Conservation (phyloP, 2,888 invertebrate species). For the Myopa testacea region DNA sequence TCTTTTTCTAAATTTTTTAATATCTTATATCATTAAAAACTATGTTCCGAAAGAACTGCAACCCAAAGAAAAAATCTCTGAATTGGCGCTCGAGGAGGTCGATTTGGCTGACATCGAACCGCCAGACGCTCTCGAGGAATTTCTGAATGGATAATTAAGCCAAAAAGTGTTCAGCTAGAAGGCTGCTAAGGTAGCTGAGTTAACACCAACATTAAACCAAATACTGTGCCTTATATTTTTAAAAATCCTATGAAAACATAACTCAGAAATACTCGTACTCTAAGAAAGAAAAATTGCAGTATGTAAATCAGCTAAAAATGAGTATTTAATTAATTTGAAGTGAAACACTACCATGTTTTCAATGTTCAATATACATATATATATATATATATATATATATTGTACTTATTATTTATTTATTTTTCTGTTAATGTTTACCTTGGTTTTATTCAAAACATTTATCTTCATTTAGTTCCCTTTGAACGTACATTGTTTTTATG, state of each 20-base stretch:
- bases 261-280: not conserved
- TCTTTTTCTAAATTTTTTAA: not conserved
- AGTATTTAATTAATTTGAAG: not conserved
- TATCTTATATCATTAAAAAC: not conserved
- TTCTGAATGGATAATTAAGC: conserved; percentile 70
- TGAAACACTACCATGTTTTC: not conserved
- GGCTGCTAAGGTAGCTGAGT: not conserved
- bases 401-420: not conserved
- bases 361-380: conserved; percentile 6
- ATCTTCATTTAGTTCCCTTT: not conserved
- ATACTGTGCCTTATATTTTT: conserved; percentile 22
- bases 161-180: not conserved
- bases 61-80: conserved; percentile 54
- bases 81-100: conserved; percentile 74
- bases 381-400: conserved; percentile 3
- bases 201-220: not conserved
- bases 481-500: conserved; percentile 21
- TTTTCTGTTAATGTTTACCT: not conserved
- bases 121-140: conserved; percentile 73
- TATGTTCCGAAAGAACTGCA: conserved; percentile 40
- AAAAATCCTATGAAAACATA: not conserved
- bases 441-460: conserved; percentile 17
- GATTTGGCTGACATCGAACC: conserved; percentile 74
- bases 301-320: too few relatives aligned
- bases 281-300: not conserved